These are phyloP conservation scores for Melanogrammus aeglefinus DNA, from an alignment of 2,797 vertebrate genomes.

Conservation along the genomic window DNA sequence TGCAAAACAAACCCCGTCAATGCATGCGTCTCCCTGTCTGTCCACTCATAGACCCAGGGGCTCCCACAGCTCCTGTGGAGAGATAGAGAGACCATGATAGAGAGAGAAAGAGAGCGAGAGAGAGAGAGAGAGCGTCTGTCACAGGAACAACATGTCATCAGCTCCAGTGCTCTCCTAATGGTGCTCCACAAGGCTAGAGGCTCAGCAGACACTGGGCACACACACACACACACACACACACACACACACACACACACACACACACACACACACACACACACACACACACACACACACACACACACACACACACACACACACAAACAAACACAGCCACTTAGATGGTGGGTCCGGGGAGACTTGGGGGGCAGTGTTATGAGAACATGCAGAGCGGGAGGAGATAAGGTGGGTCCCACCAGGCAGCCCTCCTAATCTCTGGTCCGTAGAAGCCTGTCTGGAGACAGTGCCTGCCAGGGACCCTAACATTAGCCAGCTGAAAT, in stretches of 20 bases:
- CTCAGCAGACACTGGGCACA: constrained; percentile 63
- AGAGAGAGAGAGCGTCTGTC: constrained; percentile 33
- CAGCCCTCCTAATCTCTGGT: constrained; percentile 48
- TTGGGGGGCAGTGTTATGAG: constrained; percentile 63
- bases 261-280: constrained; percentile 35
- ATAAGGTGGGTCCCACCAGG: constrained; percentile 59
- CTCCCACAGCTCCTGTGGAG: constrained; percentile 50
- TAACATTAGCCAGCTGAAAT: constrained; percentile 44
- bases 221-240: constrained; percentile 49
- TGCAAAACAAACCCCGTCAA: constrained; percentile 78
- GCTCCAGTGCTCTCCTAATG: constrained; percentile 78
- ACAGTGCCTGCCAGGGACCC: constrained; percentile 38
- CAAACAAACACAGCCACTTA: constrained; percentile 63
- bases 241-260: constrained; percentile 57
- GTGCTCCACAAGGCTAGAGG: constrained; percentile 59
- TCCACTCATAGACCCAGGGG: constrained; percentile 60
- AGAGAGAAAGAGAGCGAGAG: not conserved
- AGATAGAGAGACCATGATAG: constrained; percentile 12
- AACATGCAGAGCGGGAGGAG: constrained; percentile 59
- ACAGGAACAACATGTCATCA: constrained; percentile 85
- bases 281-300: constrained; percentile 59
- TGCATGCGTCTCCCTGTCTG: constrained; percentile 59
- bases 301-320: constrained; percentile 51
- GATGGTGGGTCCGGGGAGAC: constrained; percentile 48
- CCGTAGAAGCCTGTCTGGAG: constrained; percentile 36